A percentile compares a stretch with the other conserved stretches of the same genome.
These are phyloP conservation scores for Echinarachnius parma DNA, from an alignment of 53 echinoderm and acorn worm genomes.

Conservation along the genomic window DNA sequence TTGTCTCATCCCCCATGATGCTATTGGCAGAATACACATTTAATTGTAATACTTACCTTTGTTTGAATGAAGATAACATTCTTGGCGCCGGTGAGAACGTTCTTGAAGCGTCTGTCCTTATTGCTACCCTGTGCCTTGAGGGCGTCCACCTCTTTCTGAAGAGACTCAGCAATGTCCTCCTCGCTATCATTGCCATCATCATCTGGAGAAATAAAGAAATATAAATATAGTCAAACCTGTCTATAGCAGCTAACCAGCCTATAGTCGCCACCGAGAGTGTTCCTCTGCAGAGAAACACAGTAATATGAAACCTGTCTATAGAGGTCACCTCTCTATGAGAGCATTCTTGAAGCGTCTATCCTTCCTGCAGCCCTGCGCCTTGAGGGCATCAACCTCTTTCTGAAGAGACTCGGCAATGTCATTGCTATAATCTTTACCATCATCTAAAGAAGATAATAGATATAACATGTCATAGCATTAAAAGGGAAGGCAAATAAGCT, in stretches of 20 bases:
- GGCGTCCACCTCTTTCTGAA: slow-evolving; percentile 67
- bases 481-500: too few relatives aligned
- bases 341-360: slow-evolving; percentile 55
- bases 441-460: too few relatives aligned
- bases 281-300: too few relatives aligned
- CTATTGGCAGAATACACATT: too few relatives aligned
- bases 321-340: too few relatives aligned
- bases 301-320: too few relatives aligned
- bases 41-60: slow-evolving; percentile 55
- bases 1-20: too few relatives aligned
- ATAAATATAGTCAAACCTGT: too few relatives aligned
- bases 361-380: slow-evolving; percentile 51
- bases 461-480: too few relatives aligned
- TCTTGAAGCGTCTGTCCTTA: slow-evolving; percentile 56
- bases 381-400: slow-evolving; percentile 68
- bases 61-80: slow-evolving; percentile 93
- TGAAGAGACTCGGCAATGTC: slow-evolving; percentile 74
- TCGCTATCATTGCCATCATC: slow-evolving; percentile 28
- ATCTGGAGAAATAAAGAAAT: not conserved
- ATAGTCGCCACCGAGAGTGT: too few relatives aligned
- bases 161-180: slow-evolving; percentile 74
- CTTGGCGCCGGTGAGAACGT: slow-evolving; percentile 72
- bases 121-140: slow-evolving; percentile 51
- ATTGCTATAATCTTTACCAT: slow-evolving; percentile 54
- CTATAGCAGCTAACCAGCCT: too few relatives aligned